These are phyloP conservation scores for Bufotes viridis DNA, from an alignment of 2,797 vertebrate species.

Conservation along the genomic window DNA sequence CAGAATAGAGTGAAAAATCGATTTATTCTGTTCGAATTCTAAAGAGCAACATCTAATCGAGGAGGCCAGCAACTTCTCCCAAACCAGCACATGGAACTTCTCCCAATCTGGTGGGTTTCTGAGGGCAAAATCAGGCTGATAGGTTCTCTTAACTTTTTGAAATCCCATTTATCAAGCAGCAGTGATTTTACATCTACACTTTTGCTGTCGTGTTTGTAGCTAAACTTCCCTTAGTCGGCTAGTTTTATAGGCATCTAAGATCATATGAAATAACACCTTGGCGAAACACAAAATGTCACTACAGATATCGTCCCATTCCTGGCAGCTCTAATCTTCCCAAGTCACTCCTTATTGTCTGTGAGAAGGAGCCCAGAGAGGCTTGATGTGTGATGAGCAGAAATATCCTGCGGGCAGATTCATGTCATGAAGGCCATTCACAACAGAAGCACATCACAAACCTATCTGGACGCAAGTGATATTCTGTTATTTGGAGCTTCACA, in stretches of 20 bases:
- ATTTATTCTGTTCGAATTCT: too few relatives aligned
- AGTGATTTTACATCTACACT: too few relatives aligned
- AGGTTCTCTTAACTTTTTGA: too few relatives aligned
- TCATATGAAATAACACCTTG: neutral
- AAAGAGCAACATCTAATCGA: too few relatives aligned
- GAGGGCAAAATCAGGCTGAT: too few relatives aligned
- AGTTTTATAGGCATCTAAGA: neutral
- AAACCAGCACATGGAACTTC: too few relatives aligned
- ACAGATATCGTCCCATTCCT: neutral
- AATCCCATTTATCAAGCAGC: too few relatives aligned
- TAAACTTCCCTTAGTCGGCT: too few relatives aligned
- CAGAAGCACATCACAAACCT: constrained; percentile 45
- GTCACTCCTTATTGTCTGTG: constrained; percentile 41
- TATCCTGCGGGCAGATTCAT: constrained; percentile 56
- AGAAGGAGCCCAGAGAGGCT: constrained; percentile 34
- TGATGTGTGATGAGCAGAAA: constrained; percentile 44
- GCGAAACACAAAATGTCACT: constrained; percentile 10
- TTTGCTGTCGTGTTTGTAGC: neutral
- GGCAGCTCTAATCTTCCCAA: neutral
- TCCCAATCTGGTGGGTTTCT: too few relatives aligned
- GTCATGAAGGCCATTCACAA: constrained; percentile 50
- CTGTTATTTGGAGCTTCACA: constrained; percentile 30
- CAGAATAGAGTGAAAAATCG: too few relatives aligned
- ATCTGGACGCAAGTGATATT: constrained; percentile 34
- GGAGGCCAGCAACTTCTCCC: too few relatives aligned